Evolutionary conservation across 2,888 invertebrate species (phyloP), one percentile per base, ranked within the genome.

Genomic region (Nesidiocoris tenuis): DNA sequence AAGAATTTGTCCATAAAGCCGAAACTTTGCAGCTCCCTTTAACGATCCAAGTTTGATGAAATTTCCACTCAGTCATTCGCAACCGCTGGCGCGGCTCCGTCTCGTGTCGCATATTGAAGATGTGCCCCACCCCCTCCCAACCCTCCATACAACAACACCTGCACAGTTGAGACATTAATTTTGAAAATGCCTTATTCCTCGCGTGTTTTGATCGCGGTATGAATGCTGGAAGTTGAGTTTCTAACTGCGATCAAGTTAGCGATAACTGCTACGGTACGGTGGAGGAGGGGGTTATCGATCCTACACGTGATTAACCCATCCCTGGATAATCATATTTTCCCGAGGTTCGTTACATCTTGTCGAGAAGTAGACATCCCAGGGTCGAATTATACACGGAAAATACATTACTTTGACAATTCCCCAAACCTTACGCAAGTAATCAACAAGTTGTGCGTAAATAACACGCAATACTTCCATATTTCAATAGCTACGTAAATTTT

Each of bases 1-100:
- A 39, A 39, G 39, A 39, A 39, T 39, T 39, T 39, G 39, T 39
- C 39, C 39, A 39, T n/a, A n/a, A n/a, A 9, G 59, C 17, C 59
- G n/a, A 59, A 59, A 18, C n/a, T 59, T 59, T 3, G n/a, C 17
- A 19, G 59, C 59, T 59, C 59, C 59, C 59, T 19, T 59, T 59
- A n/a, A n/a, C 59, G 59, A 18, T 59, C 59, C 39, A 39, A 39
- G 39, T 39, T 39, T 39, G 39, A 39, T 39, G 39, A 39, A 39
- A 12, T 3, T 39, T 39, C 39, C 39, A 3, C 39, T 39, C 12
- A 3, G 12, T 39, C 39, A 39, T 39, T 39, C 5, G 39, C 39
- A 39, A 39, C 39, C 39, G 39, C 39, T 39, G 39, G 39, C 39
- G 39, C 39, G 12, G 3, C 39, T 39, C 39, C 39, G 39, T 39